These are phyloP conservation scores for Leptatherina wallacei DNA, from an alignment of 2,797 vertebrate genomes.

Conservation along the genomic window DNA sequence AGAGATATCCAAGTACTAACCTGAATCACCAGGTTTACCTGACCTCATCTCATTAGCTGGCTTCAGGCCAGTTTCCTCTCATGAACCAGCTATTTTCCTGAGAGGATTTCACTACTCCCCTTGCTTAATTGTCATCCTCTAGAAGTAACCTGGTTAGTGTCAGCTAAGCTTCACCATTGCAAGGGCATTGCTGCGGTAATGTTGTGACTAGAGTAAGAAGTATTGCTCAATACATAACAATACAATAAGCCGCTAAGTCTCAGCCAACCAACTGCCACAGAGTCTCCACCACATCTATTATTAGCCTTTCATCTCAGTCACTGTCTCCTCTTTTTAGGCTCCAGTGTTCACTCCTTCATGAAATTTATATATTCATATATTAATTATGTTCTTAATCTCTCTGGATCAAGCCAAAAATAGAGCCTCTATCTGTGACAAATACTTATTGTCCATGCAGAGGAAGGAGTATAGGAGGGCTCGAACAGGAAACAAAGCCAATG, in stretches of 20 bases:
- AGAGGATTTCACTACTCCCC: conserved; percentile 18
- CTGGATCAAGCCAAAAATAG: conserved; percentile 60
- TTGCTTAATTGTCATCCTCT: conserved; percentile 11
- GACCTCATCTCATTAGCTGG: conserved; percentile 17
- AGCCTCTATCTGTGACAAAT: conserved; percentile 43
- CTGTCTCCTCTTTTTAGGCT: conserved; percentile 47
- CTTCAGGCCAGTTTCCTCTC: conserved; percentile 20
- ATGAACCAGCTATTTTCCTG: conserved; percentile 28
- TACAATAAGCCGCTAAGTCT: conserved; percentile 55
- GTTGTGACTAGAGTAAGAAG: conserved; percentile 18
- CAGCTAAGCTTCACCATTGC: neutral
- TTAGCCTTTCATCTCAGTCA: conserved; percentile 67
- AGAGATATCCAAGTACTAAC: neutral
- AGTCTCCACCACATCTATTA: conserved; percentile 32
- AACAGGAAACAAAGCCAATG: conserved; percentile 34
- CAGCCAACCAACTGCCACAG: conserved; percentile 29
- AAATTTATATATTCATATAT: conserved; percentile 63
- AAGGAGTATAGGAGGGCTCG: neutral
- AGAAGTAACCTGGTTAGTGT: conserved; percentile 20
- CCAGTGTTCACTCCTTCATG: conserved; percentile 61
- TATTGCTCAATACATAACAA: conserved; percentile 53
- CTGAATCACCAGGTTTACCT: conserved; percentile 9
- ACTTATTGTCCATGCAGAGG: conserved; percentile 31
- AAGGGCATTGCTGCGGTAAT: conserved; percentile 6
- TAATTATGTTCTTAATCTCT: conserved; percentile 62